Evolutionary conservation across 2,888 invertebrate genomes (phyloP).

Genomic region (Lepidochrysops patricia): DNA sequence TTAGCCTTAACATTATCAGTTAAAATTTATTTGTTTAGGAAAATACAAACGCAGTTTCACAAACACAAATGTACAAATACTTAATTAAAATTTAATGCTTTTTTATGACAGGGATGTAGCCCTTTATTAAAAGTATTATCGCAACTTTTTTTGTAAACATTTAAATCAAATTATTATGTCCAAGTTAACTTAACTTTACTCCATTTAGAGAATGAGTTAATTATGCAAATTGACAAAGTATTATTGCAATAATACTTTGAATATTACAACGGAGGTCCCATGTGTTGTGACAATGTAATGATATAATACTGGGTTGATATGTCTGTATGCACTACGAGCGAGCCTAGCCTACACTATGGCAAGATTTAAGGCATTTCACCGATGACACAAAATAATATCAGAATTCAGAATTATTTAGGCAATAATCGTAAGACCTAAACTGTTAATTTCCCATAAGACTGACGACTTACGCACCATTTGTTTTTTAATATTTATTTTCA

Average conservation of each 20-base stretch:
- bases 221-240: not conserved
- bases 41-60: conserved; percentile 8
- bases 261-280: conserved; percentile 16
- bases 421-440: conserved; percentile 51
- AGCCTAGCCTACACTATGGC: conserved; percentile 40
- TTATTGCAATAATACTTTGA: not conserved
- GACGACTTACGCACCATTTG: conserved; percentile 69
- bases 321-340: conserved; percentile 50
- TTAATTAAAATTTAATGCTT: conserved; percentile 8
- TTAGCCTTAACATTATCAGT: conserved; percentile 11
- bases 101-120: conserved; percentile 13
- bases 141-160: not conserved
- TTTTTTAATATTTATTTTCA: conserved; percentile 44
- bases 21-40: conserved; percentile 7
- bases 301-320: conserved; percentile 56
- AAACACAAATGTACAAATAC: not conserved
- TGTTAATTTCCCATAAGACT: conserved; percentile 59
- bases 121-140: not conserved
- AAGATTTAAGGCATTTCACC: conserved; percentile 54
- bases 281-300: conserved; percentile 26
- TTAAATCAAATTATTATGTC: not conserved
- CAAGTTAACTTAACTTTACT: too few relatives aligned
- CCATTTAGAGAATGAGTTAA: too few relatives aligned
- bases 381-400: conserved; percentile 58
- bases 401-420: conserved; percentile 63